phyloP scores from a whole-genome alignment of 2,113 vertebrate species.

The Callospermophilus lateralis region DNA sequence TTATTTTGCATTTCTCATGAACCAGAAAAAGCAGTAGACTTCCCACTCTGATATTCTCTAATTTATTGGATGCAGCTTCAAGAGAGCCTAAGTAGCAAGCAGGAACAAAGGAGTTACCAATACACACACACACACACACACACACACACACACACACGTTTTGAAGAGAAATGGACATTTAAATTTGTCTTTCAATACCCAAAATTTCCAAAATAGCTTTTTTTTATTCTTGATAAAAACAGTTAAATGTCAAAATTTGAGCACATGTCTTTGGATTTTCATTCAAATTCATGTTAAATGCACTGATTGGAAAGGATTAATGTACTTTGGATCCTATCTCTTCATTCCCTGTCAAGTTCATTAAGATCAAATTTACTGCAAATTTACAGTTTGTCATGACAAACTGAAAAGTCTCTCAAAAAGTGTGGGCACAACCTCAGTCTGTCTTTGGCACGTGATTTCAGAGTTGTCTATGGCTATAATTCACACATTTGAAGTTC shows the following conservation, averaged over 20 bases:
- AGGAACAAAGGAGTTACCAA: neutral
- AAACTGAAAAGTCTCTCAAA: slow-evolving; percentile 14
- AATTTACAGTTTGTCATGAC: neutral
- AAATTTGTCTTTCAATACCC: slow-evolving; percentile 2
- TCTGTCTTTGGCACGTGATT: neutral
- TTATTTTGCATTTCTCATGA: neutral
- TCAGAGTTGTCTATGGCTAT: neutral
- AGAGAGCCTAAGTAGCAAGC: neutral
- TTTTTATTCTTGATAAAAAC: neutral
- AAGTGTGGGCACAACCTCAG: neutral
- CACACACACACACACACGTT: rapidly evolving
- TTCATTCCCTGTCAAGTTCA: slow-evolving; percentile 18
- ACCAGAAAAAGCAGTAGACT: neutral
- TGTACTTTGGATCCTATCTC: slow-evolving; percentile 5
- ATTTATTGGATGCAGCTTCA: neutral
- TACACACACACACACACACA: neutral
- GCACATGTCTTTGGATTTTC: neutral
- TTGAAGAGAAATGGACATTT: neutral
- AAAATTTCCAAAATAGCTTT: neutral
- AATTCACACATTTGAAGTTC: neutral
- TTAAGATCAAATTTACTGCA: neutral
- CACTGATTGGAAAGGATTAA: slow-evolving; percentile 57
- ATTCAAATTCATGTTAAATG: slow-evolving; percentile 54
- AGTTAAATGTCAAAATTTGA: slow-evolving; percentile 24
- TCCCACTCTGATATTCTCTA: neutral